Evolutionary conservation across 2,888 invertebrate species (phyloP).

Genomic region (Cheilosia pagana): DNA sequence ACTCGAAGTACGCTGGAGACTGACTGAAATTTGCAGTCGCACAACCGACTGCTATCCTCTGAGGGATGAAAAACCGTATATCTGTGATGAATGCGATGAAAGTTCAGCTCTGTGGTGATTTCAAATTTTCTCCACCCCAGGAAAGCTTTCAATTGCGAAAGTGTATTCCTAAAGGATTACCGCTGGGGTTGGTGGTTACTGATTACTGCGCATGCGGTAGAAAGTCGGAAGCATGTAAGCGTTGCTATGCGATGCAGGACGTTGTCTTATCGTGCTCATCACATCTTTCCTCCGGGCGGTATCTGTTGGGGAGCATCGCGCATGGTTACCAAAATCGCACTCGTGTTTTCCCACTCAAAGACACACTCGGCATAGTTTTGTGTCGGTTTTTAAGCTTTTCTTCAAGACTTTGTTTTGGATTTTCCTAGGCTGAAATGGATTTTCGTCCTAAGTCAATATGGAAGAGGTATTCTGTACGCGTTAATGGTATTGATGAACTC

Average conservation of each 20-base stretch:
- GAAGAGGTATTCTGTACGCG: constrained; percentile 2
- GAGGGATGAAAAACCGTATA: constrained; percentile 65
- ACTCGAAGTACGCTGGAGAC: constrained; percentile 73
- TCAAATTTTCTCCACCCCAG: constrained; percentile 39
- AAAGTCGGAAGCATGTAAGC: constrained; percentile 1
- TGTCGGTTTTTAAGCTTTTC: constrained; percentile 7
- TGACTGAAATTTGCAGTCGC: constrained; percentile 61
- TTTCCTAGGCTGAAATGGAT: constrained; percentile 33
- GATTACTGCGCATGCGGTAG: constrained; percentile 62
- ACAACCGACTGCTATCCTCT: constrained; percentile 49
- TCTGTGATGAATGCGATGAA: constrained; percentile 51
- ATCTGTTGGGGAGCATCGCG: constrained; percentile 26
- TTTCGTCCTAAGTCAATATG: constrained; percentile 55
- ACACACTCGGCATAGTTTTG: background rate
- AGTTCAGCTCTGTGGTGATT: constrained; percentile 50
- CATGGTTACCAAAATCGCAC: constrained; percentile 29
- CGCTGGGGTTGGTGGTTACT: background rate
- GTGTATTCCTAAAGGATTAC: background rate
- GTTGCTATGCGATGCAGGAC: constrained; percentile 42
- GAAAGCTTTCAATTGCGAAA: constrained; percentile 31
- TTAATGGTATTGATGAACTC: constrained; percentile 50
- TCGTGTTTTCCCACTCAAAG: background rate
- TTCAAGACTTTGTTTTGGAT: constrained; percentile 21
- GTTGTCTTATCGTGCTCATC: constrained; percentile 47
- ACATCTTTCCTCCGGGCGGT: constrained; percentile 32